Evolutionary conservation across 2,797 vertebrate species (phyloP), one percentile per base, ranked within the genome.

Genomic region (Ambastaia sidthimunki): DNA sequence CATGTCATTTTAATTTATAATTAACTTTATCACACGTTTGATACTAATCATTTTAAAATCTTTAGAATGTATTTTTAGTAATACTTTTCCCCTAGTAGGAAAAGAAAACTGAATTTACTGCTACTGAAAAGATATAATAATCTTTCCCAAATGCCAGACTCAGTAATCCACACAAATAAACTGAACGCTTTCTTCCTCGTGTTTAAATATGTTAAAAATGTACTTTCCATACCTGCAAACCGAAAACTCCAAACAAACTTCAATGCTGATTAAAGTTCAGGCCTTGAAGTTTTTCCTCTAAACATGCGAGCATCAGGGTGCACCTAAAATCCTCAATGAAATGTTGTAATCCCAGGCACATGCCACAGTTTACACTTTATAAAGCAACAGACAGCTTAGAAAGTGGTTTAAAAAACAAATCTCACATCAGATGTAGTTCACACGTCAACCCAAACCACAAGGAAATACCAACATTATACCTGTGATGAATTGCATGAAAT

Each of bases 291-390:
- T 57, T 75, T 88, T 83, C 84, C 76, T 25, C 82, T 81, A 31
- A 86, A 70, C 84, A 37, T 87, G 87, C 86, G 79, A 86, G 87
- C 85, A 85, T 87, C 78, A 79, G 88, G 73, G 84, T 85, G 84
- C 44, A 63, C 84, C 85, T 90, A 90, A 87, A 89, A 94, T 92
- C 91, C 93, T 91, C 83, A 91, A 80, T 93, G 91, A 94, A 92
- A 89, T 93, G 84, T 88, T 86, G 87, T 94, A 95, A 95, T 95
- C 94, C 90, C 86, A 91, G 92, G 92, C 94, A 93, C 89, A 89
- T 92, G 95, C 87, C 90, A 88, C 82, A 67, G 75, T 89, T 87
- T 87, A 90, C 89, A 84, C 89, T 74, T 85, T 82, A 79, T 66
- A 85, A 68, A 85, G 76, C 88, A 88, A 81, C 88, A 85, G 76